Evolutionary conservation across 2,888 invertebrate genomes (phyloP), one percentile per base, ranked within the genome.

Genomic region (Palloptera scutellata): DNA sequence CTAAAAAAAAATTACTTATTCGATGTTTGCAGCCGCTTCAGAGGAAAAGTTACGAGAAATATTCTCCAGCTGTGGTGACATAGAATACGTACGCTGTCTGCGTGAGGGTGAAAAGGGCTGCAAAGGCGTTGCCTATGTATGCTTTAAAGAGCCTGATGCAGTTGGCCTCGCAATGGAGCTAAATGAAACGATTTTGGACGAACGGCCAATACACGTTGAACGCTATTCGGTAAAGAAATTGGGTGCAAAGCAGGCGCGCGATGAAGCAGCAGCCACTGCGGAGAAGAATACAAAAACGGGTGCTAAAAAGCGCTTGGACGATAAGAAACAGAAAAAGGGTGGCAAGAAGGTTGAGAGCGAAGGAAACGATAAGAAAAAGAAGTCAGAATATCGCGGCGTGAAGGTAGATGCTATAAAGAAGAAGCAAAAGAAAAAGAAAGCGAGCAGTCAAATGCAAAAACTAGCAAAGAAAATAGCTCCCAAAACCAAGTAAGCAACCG

Each of bases 401-500:
- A 83, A 83, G 67, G 75, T 79, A 0, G 77, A 79, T n/a, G 73
- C 73, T 2, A 81, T 80, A 54, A 82, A 82, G 70, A 74, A 75
- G 19, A 76, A 79, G 61, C 78, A 78, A 54, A 75, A 75, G 42
- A 82, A 78, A 66, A 79, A 80, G 70, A 80, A 77, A 66, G 70
- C 72, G 0, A 79, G 78, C n/a, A 75, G 70, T 43, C 73, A 78
- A 60, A 72, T 81, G 72, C 74, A 76, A 17, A 73, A 76, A 8
- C 66, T 84, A 66, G 84, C 83, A 4, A 82, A 79, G 64, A 84
- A 84, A 76, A 83, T 84, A 67, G 85, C 84, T 1, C 85, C 85
- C 10, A 79, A 74, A 41, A 30, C 30, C 6, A 30, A 30, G 6
- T 30, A 30, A 30, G 6, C 2, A 30, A 6, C 2, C 3, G 2